Percentiles rank a stretch among this genome's conserved stretches.
Conservation (phyloP, 2,797 vertebrate genomes). For the Sebastes trivittatus region DNA sequence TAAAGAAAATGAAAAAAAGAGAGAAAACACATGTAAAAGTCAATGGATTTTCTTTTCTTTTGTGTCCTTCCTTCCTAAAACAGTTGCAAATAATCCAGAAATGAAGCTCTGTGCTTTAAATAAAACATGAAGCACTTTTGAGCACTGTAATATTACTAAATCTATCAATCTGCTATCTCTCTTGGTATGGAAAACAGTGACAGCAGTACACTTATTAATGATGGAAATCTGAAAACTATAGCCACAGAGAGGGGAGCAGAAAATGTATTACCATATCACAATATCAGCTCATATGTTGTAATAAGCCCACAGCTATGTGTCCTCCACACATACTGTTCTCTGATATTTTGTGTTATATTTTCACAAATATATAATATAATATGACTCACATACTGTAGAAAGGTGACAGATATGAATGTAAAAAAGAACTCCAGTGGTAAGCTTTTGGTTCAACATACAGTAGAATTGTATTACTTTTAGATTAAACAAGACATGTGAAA, state of each 20-base stretch:
- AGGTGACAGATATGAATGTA: not conserved
- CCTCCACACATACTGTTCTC: not conserved
- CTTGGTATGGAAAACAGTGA: not conserved
- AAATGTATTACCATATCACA: not conserved
- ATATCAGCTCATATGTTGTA: slow-evolving; percentile 12
- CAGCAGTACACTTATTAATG: not conserved
- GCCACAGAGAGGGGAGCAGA: not conserved
- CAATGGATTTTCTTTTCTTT: not conserved
- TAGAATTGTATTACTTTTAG: not conserved
- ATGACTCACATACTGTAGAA: not conserved
- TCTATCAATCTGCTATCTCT: not conserved
- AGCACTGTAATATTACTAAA: not conserved
- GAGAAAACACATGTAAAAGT: not conserved
- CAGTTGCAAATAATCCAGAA: not conserved
- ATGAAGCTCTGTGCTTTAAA: not conserved
- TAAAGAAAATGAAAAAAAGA: slow-evolving; percentile 29
- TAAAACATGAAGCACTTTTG: not conserved
- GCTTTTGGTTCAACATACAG: not conserved
- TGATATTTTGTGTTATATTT: not conserved
- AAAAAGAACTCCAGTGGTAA: not conserved
- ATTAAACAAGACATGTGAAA: not conserved
- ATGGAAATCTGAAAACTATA: slow-evolving; percentile 9
- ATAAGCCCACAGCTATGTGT: not conserved
- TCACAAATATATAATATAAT: not conserved
- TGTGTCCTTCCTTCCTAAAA: not conserved